These are phyloP conservation scores for Ceratina calcarata DNA, from an alignment of 1,140 invertebrate genomes.

Conservation along the genomic window DNA sequence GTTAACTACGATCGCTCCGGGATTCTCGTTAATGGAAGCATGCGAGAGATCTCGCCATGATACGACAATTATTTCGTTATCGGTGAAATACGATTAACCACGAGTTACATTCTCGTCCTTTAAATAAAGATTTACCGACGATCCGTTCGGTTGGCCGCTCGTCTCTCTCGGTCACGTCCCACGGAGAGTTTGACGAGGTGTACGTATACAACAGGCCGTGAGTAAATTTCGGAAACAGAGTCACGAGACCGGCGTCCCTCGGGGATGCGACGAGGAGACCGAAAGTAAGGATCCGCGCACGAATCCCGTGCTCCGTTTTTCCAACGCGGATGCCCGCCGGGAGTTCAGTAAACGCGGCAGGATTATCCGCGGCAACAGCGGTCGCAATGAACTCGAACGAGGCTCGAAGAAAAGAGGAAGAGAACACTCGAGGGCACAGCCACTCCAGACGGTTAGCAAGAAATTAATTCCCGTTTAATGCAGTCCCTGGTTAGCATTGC, in stretches of 20 bases:
- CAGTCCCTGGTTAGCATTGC: slow-evolving; percentile 78
- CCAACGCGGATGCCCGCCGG: slow-evolving; percentile 45
- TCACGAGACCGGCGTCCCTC: background rate
- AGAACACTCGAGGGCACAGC: slow-evolving; percentile 38
- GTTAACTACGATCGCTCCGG: background rate
- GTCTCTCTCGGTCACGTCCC: background rate
- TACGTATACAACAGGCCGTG: slow-evolving; percentile 1
- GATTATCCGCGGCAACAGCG: slow-evolving; percentile 65
- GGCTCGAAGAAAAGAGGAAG: slow-evolving; percentile 32
- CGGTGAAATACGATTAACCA: no score
- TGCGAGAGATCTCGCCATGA: background rate
- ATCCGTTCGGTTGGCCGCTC: background rate
- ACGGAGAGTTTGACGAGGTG: background rate
- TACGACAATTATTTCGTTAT: no score
- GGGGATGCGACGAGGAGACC: background rate
- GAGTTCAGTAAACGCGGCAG: slow-evolving; percentile 65
- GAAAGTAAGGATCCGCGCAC: slow-evolving; percentile 15
- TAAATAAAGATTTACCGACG: slow-evolving; percentile 29
- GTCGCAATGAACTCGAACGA: slow-evolving; percentile 12
- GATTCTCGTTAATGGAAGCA: background rate
- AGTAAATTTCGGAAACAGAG: slow-evolving; percentile 19
- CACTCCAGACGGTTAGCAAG: slow-evolving; percentile 77
- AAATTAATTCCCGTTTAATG: slow-evolving; percentile 79
- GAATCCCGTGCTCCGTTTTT: slow-evolving; percentile 48
- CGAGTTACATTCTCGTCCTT: background rate